Conservation (phyloP, 2,888 invertebrate species). For the Diadegma fenestrale region DNA sequence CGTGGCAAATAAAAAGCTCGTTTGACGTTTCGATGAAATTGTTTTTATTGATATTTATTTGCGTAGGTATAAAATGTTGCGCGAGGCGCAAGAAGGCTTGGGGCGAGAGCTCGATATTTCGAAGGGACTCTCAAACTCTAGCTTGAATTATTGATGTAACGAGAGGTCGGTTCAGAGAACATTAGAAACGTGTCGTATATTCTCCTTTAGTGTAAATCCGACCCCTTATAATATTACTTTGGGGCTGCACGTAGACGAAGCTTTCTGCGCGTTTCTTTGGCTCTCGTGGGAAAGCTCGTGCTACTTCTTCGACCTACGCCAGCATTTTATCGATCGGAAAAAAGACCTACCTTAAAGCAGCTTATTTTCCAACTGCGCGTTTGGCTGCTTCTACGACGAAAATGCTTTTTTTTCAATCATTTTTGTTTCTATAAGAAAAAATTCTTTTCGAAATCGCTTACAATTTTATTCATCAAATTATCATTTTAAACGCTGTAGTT, state of each 20-base stretch:
- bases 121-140: slow-evolving; percentile 37
- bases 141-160: slow-evolving; percentile 62
- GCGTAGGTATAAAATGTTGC: background rate
- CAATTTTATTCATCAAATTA: background rate
- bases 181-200: background rate
- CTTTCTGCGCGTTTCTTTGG: slow-evolving; percentile 4
- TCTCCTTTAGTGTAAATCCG: background rate
- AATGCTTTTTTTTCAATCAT: background rate
- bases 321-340: slow-evolving; percentile 53
- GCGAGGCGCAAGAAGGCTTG: background rate
- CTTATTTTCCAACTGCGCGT: background rate
- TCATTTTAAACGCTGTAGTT: slow-evolving; percentile 8
- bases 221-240: slow-evolving; percentile 18
- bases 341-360: slow-evolving; percentile 57
- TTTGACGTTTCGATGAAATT: background rate
- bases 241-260: slow-evolving; percentile 13
- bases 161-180: slow-evolving; percentile 25
- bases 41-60: background rate
- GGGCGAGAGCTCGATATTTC: slow-evolving; percentile 60
- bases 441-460: background rate
- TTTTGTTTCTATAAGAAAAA: background rate
- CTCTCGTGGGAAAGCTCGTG: slow-evolving; percentile 16
- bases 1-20: background rate
- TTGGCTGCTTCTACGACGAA: background rate
- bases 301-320: slow-evolving; percentile 54